Conservation (phyloP, 2,888 invertebrate species). For the Stomorhina lunata region DNA sequence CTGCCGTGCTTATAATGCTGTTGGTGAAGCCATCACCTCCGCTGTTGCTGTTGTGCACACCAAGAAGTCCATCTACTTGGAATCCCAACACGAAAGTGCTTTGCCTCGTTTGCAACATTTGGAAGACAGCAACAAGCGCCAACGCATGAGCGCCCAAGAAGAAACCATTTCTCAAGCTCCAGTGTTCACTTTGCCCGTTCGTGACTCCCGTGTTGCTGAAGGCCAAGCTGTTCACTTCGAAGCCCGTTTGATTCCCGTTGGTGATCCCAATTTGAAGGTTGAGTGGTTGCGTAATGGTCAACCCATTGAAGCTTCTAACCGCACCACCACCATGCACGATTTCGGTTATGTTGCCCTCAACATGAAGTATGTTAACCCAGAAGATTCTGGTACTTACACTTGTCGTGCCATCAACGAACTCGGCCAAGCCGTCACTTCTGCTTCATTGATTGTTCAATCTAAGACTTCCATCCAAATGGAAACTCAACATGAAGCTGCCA, state of each 20-base stretch:
- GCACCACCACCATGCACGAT: constrained; percentile 96
- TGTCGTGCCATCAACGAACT: constrained; percentile 95
- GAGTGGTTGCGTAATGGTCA: constrained; percentile 97
- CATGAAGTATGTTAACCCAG: constrained; percentile 96
- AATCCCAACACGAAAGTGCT: constrained; percentile 93
- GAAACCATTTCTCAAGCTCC: constrained; percentile 92
- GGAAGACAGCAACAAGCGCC: constrained; percentile 89
- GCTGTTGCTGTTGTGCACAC: constrained; percentile 92
- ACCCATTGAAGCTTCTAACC: constrained; percentile 94
- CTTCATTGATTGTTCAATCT: constrained; percentile 93
- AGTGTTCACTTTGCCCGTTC: constrained; percentile 94
- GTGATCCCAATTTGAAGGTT: constrained; percentile 94
- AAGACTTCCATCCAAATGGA: constrained; percentile 93
- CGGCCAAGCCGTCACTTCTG: constrained; percentile 97
- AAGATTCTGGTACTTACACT: constrained; percentile 98
- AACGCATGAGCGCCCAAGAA: constrained; percentile 87
- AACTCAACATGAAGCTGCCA: constrained; percentile 92
- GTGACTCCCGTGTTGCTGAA: constrained; percentile 91
- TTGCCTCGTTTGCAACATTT: constrained; percentile 89
- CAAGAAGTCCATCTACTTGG: constrained; percentile 91
- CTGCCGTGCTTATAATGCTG: constrained; percentile 93
- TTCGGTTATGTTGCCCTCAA: constrained; percentile 98
- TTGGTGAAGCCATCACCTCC: constrained; percentile 96
- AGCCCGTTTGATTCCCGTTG: constrained; percentile 95
- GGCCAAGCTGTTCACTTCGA: constrained; percentile 97